These are phyloP conservation scores for Tetragnatha versicolor DNA, from an alignment of 1,140 invertebrate genomes.

Conservation along the genomic window DNA sequence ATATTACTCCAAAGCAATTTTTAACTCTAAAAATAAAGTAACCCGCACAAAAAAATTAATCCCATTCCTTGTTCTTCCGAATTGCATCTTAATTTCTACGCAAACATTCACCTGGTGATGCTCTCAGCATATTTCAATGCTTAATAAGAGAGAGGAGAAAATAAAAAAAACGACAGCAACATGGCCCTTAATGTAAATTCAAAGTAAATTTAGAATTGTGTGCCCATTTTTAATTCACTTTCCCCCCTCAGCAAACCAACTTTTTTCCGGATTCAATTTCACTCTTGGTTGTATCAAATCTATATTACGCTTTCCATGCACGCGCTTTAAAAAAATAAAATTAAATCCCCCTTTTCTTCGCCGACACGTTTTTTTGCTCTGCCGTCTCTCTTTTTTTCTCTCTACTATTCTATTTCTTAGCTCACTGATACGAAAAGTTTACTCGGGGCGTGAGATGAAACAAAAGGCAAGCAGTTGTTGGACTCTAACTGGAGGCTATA, in stretches of 20 bases:
- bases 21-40: no score
- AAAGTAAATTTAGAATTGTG: slow-evolving; percentile 3
- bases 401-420: not conserved
- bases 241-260: slow-evolving; percentile 12
- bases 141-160: no score
- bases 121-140: no score
- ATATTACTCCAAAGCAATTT: no score
- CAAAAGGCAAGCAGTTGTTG: no score
- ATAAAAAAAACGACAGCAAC: slow-evolving; percentile 5
- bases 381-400: slow-evolving; percentile 3
- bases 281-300: slow-evolving; percentile 2
- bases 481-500: not conserved
- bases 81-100: no score
- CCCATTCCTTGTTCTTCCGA: no score
- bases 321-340: slow-evolving; percentile 36
- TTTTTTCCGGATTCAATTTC: slow-evolving; percentile 28
- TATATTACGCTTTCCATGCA: slow-evolving; percentile 31
- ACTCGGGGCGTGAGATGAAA: slow-evolving; percentile 24
- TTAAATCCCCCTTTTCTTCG: not conserved
- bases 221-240: slow-evolving; percentile 21
- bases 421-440: slow-evolving; percentile 20
- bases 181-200: slow-evolving; percentile 14
- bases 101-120: no score
- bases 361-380: not conserved
- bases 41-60: no score